Percentiles rank a stretch among this genome's conserved stretches.
These are phyloP conservation scores for Calliopsis andreniformis DNA, from an alignment of 1,140 invertebrate species.

Conservation along the genomic window DNA sequence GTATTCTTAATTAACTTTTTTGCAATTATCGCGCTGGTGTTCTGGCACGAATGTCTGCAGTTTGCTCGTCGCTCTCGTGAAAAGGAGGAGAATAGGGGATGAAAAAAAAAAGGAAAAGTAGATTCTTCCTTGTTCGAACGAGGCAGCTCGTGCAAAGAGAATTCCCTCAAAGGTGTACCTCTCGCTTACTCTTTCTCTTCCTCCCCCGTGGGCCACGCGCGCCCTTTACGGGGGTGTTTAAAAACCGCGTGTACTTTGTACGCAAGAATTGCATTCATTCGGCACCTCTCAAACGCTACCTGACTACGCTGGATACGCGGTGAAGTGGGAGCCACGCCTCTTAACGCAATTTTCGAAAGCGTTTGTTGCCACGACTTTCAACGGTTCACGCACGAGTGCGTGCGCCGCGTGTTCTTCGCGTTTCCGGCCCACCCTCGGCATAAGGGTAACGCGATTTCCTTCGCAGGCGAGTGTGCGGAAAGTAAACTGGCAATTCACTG, in stretches of 20 bases:
- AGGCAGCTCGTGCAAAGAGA: slow-evolving; percentile 23
- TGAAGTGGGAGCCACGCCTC: slow-evolving; percentile 36
- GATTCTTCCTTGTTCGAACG: slow-evolving; percentile 34
- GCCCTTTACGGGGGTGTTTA: slow-evolving; percentile 41
- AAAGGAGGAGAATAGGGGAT: background rate
- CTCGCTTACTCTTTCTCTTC: background rate
- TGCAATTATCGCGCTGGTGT: slow-evolving; percentile 65
- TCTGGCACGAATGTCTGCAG: slow-evolving; percentile 38
- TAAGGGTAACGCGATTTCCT: slow-evolving; percentile 32
- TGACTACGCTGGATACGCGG: slow-evolving; percentile 42
- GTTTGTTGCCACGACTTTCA: slow-evolving; percentile 45
- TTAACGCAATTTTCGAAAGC: slow-evolving; percentile 48
- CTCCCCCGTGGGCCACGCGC: background rate
- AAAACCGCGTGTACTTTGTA: slow-evolving; percentile 39
- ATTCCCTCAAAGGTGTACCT: slow-evolving; percentile 48
- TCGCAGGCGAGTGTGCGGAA: slow-evolving; percentile 3
- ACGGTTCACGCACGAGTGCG: slow-evolving; percentile 33
- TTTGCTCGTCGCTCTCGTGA: slow-evolving; percentile 28
- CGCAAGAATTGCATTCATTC: slow-evolving; percentile 49
- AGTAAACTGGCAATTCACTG: slow-evolving; percentile 5
- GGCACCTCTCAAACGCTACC: slow-evolving; percentile 47
- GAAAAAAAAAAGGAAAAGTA: slow-evolving; percentile 27
- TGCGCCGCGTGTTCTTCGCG: slow-evolving; percentile 3
- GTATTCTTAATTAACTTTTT: slow-evolving; percentile 70
- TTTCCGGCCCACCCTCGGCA: background rate